Base-by-base conservation (phyloP, 2,888 invertebrate species). In the Harpalus rubripes region DNA sequence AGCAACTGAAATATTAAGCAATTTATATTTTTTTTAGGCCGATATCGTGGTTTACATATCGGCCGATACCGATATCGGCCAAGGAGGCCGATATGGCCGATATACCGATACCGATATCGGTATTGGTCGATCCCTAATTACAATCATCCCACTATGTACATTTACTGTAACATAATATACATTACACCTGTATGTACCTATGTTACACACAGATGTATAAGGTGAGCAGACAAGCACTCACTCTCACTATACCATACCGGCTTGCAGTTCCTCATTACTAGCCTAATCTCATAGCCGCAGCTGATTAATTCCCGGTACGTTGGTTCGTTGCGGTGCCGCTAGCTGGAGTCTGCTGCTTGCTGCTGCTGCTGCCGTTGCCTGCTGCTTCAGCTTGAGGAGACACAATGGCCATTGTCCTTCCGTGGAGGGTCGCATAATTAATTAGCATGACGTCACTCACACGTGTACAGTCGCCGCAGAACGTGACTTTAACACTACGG, bases 371-470 rank as follows among this genome's bases (percentile, higher is more conserved):
- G 86, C 86, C 86, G 87, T 87, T 87, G 87, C 86, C 86, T 85
- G 86, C 86, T 85, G 86, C 86, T 86, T 88, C 87, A 88, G 87
- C 87, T 87, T 88, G 79, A 87, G 86, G 81, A 86, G 59, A 81
- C 86, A 88, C 88, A 88, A 88, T 88, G 85, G 89, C 87, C 87
- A 89, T 89, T 87, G 89, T 89, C 87, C 88, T 87, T 86, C 65
- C 82, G 12, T 87, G 86, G 87, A 88, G 87, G 86, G 85, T 78
- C 87, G 88, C 88, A 88, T 88, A 88, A 86, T 87, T 86, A 87
- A 87, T 86, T 85, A 86, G 85, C 82, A 44, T 81, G 78, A 84
- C 58, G 58, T 26, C 85, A 58, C 18, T 26, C 59, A 26, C 65
- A 58, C 65, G 74, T 41, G 76, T 82, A 59, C 72, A 8, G 7